Conservation (phyloP, 2,797 vertebrate species). For the Gymnothorax javanicus region DNA sequence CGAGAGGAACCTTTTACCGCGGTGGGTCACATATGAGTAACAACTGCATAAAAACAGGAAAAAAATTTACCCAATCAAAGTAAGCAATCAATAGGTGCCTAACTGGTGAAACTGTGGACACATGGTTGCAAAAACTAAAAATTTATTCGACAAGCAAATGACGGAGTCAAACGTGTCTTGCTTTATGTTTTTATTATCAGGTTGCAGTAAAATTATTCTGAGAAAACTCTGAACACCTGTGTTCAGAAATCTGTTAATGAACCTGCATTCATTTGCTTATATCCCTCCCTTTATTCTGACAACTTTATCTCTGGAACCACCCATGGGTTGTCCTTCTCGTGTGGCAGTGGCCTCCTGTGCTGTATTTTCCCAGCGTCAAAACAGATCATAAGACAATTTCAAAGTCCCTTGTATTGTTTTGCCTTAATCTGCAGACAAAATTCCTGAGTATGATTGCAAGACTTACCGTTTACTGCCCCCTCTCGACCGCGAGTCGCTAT, state of each 20-base stretch:
- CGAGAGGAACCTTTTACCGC: too few species aligned
- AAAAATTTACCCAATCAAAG: too few species aligned
- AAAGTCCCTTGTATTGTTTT: neutral
- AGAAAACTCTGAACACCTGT: too few species aligned
- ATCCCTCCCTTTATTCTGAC: neutral
- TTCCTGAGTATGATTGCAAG: neutral
- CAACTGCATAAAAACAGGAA: too few species aligned
- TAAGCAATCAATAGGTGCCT: too few species aligned
- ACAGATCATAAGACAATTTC: neutral
- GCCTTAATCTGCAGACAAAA: neutral
- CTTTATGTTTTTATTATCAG: too few species aligned
- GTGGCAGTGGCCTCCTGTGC: neutral
- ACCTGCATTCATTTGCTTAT: neutral
- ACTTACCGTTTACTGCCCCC: slow-evolving; percentile 69
- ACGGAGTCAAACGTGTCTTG: too few species aligned
- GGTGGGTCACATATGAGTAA: too few species aligned
- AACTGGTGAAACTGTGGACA: too few species aligned
- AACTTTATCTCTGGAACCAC: slow-evolving; percentile 10
- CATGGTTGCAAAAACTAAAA: too few species aligned
- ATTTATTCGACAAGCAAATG: too few species aligned
- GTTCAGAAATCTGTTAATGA: neutral
- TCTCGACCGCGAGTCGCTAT: slow-evolving; percentile 69
- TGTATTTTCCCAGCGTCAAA: neutral
- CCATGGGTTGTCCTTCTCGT: neutral
- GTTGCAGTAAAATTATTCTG: too few species aligned